Evolutionary conservation across 2,888 invertebrate genomes (phyloP).

Genomic region (Poecilus cupreus): DNA sequence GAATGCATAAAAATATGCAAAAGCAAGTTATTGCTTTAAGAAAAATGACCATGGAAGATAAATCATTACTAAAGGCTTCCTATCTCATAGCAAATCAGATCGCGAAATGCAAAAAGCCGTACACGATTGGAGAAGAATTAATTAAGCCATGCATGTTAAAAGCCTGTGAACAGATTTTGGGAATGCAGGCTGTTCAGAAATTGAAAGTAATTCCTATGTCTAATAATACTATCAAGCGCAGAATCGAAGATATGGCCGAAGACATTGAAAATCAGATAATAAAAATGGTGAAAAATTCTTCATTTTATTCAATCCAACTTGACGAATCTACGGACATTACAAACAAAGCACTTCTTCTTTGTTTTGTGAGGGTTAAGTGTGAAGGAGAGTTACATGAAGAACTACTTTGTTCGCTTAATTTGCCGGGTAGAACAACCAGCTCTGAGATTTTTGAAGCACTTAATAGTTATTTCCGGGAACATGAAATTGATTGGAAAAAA

Average conservation of each 20-base stretch:
- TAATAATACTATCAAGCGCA: no score
- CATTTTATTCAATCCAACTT: constrained; percentile 59
- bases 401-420: constrained; percentile 57
- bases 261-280: no score
- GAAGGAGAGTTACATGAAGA: constrained; percentile 58
- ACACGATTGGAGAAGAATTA: constrained; percentile 51
- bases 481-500: no score
- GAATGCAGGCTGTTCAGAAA: constrained; percentile 44
- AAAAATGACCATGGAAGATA: constrained; percentile 57
- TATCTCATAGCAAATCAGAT: constrained; percentile 47
- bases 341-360: no score
- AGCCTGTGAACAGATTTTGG: constrained; percentile 49
- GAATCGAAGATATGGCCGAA: no score
- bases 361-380: constrained; percentile 54
- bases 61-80: constrained; percentile 55
- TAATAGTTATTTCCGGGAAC: no score
- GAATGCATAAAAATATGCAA: constrained; percentile 49
- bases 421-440: no score
- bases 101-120: constrained; percentile 51
- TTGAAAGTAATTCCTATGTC: no score
- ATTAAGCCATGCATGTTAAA: constrained; percentile 53
- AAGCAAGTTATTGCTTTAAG: constrained; percentile 52
- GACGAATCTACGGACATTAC: no score
- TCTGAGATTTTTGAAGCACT: no score
- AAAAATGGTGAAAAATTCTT: no score